Evolutionary conservation across 2,797 vertebrate genomes (phyloP).

Genomic region (Lates japonicus): DNA sequence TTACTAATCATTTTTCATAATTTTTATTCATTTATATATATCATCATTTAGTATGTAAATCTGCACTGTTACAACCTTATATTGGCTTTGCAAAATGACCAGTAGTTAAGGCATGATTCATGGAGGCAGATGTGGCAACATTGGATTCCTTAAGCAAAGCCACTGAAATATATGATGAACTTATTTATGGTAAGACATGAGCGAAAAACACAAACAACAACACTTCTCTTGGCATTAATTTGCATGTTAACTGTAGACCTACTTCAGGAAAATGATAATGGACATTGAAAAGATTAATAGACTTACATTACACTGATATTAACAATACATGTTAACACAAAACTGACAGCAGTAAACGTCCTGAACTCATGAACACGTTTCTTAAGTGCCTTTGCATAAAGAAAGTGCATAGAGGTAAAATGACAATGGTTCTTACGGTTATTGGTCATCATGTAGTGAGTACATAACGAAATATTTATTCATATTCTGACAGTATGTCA

Average conservation of each 20-base stretch:
- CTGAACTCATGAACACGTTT: constrained; percentile 30
- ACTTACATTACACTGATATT: constrained; percentile 7
- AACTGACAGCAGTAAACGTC: constrained; percentile 33
- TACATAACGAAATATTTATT: constrained; percentile 41
- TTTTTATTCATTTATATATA: constrained; percentile 31
- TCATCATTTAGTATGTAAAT: constrained; percentile 13
- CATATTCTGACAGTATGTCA: constrained; percentile 6
- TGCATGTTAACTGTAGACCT: neutral
- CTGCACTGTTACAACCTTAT: constrained; percentile 14
- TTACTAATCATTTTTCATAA: constrained; percentile 6
- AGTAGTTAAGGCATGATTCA: constrained; percentile 62
- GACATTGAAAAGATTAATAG: neutral
- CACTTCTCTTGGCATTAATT: neutral
- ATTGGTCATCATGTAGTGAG: constrained; percentile 10
- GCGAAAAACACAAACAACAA: neutral
- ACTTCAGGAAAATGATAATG: neutral
- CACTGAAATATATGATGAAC: constrained; percentile 13
- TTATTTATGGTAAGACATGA: constrained; percentile 22
- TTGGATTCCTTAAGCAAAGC: constrained; percentile 13
- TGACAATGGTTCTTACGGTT: constrained; percentile 16
- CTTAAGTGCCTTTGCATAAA: constrained; percentile 40
- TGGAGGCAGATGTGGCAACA: constrained; percentile 36
- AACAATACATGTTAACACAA: constrained; percentile 19
- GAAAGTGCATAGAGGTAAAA: constrained; percentile 52
- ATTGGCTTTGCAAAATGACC: constrained; percentile 29